Percentiles rank a stretch among this genome's conserved stretches.
Conservation (phyloP, 2,797 vertebrate species). For the Cichlasoma orientale region DNA sequence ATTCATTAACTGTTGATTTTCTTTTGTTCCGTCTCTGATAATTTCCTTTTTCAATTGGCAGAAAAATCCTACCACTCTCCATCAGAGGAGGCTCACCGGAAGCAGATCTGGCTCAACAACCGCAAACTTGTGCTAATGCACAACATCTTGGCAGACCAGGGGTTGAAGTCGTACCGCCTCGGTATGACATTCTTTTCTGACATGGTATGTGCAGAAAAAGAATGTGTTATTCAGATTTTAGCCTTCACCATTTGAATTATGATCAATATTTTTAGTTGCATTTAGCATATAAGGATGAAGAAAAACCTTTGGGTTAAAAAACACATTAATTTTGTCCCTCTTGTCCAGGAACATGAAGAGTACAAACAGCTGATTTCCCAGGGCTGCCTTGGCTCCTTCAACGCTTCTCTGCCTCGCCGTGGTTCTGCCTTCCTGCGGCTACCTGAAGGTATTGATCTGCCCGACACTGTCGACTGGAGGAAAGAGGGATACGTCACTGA, state of each 20-base stretch:
- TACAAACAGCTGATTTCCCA: not conserved
- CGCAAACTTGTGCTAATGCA: slow-evolving; percentile 79
- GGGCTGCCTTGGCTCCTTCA: not conserved
- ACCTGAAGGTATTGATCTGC: slow-evolving; percentile 39
- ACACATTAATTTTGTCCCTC: too few species aligned
- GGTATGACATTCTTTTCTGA: slow-evolving; percentile 84
- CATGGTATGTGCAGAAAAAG: slow-evolving; percentile 68
- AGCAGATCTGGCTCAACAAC: slow-evolving; percentile 76
- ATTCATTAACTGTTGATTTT: too few species aligned
- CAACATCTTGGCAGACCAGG: slow-evolving; percentile 83
- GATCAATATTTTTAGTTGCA: not conserved
- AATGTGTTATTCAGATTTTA: not conserved
- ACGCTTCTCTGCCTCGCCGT: slow-evolving; percentile 23
- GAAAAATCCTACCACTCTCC: slow-evolving; percentile 73
- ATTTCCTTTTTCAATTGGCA: too few species aligned
- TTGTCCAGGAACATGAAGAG: not conserved
- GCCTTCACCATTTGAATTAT: not conserved
- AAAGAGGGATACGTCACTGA: slow-evolving; percentile 80
- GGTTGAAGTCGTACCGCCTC: slow-evolving; percentile 79
- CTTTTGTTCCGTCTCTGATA: too few species aligned
- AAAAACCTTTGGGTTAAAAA: too few species aligned
- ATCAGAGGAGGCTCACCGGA: slow-evolving; percentile 71
- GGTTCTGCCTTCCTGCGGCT: slow-evolving; percentile 68
- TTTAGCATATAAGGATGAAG: too few species aligned
- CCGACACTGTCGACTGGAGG: slow-evolving; percentile 78